Conservation (phyloP, 2,888 invertebrate species). For the Danaus chrysippus region DNA sequence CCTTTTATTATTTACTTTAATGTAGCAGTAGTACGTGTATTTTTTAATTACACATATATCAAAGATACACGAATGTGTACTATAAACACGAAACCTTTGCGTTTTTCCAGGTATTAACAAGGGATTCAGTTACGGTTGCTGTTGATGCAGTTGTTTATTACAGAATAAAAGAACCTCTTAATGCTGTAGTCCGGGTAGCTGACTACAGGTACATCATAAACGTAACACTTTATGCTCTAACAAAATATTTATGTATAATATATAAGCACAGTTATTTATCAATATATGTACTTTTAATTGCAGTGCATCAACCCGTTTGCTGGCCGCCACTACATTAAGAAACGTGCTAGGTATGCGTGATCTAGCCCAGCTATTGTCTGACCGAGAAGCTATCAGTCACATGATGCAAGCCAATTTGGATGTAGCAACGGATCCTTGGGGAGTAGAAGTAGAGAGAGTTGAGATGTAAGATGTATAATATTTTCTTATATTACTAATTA, state of each 20-base stretch:
- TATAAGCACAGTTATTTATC: conserved; percentile 9
- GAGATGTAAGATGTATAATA: conserved; percentile 86
- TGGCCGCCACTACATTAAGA: conserved; percentile 91
- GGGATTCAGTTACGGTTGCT: conserved; percentile 95
- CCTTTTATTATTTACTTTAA: too few relatives aligned
- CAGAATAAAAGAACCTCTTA: conserved; percentile 87
- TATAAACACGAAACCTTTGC: background rate
- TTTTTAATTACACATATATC: too few relatives aligned
- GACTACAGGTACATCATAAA: conserved; percentile 81
- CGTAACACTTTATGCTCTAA: background rate
- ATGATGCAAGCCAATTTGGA: conserved; percentile 93
- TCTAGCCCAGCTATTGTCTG: conserved; percentile 93
- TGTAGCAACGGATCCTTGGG: conserved; percentile 95
- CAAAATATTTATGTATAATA: background rate
- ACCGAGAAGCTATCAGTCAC: conserved; percentile 94
- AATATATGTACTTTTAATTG: conserved; percentile 2
- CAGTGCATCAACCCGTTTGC: conserved; percentile 88
- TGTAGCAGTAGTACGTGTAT: too few relatives aligned
- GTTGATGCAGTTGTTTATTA: conserved; percentile 95
- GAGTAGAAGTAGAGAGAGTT: conserved; percentile 95
- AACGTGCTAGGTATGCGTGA: conserved; percentile 96
- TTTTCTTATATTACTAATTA: background rate
- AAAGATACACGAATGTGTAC: too few relatives aligned
- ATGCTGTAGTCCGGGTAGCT: conserved; percentile 86
- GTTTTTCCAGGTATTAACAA: conserved; percentile 86